Evolutionary conservation across 2,888 invertebrate species (phyloP).

Genomic region (Dicranocentrus wangi): DNA sequence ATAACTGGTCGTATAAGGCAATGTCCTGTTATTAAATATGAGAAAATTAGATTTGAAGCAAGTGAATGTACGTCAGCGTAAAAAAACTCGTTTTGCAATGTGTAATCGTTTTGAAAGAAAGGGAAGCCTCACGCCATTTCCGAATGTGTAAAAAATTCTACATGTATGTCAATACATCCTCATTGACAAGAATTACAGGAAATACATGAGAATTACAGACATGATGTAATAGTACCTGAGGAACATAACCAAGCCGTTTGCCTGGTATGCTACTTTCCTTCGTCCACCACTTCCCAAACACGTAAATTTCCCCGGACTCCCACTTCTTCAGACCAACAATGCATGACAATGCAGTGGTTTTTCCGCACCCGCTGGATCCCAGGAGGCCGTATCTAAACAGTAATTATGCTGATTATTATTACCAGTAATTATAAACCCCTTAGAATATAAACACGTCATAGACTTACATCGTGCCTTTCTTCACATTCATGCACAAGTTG

Average conservation of each 20-base stretch:
- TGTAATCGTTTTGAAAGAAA: no score
- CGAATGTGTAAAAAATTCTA: no score
- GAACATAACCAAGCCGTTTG: conserved; percentile 95
- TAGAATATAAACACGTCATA: no score
- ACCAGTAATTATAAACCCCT: neutral
- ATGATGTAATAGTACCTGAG: conserved; percentile 77
- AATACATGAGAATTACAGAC: conserved; percentile 41
- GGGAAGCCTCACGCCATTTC: no score
- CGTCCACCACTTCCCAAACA: conserved; percentile 84
- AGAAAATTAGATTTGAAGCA: no score
- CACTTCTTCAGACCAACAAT: conserved; percentile 90
- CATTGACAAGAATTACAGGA: neutral
- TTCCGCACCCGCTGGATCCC: conserved; percentile 81
- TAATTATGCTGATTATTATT: neutral
- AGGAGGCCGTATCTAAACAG: conserved; percentile 20
- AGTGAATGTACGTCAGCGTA: no score
- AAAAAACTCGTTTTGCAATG: no score
- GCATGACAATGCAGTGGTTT: conserved; percentile 88
- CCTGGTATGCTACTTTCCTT: conserved; percentile 93
- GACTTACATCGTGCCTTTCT: conserved; percentile 56
- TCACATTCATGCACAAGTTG: conserved; percentile 48
- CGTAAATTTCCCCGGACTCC: conserved; percentile 90
- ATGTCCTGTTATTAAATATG: conserved; percentile 86
- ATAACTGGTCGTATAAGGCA: conserved; percentile 91
- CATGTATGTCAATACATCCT: neutral